Evolutionary conservation across 2,888 invertebrate species (phyloP), one percentile per base, ranked within the genome.

Genomic region (Glyphotaelius pellucidus): DNA sequence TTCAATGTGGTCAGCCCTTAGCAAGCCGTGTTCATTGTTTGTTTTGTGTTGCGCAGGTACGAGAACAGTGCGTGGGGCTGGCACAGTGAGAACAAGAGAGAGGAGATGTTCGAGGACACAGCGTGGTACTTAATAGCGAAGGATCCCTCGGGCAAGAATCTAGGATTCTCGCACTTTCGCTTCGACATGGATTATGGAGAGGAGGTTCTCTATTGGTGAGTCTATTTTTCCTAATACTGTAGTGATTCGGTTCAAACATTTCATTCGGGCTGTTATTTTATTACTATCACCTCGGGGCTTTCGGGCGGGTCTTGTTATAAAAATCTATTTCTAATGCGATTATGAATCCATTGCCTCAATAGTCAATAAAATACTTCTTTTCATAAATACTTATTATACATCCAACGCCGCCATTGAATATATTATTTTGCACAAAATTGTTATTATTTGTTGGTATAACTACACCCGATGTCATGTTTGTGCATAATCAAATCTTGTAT

Each of bases 51-150:
- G 67, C n/a, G n/a, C 35, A 97, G 97, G 93, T 97, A 97, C 95
- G 97, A 97, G 94, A 96, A 96, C n/a, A 98, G 98, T 94, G 97
- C 97, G 0, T 98, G 98, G 97, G 98, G 98, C 47, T 98, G 98
- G 98, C 97, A 97, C 94, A 97, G 97, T 92, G 96, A 96, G n/a
- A 96, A 97, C 89, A 98, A 98, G 95, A 95, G 95, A 31, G 97
- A 97, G 93, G 98, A 98, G 95, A 96, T 98, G 96, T 96, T 96
- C 38, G 97, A 98, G 94, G 97, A 97, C 91, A 95, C 96, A 80
- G 98, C 98, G 5, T 97, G 97, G 97, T 98, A 97, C 95, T 95
- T 98, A 67, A 96, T 98, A 92, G 98, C 97, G 9, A 96, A 95
- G 94, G 95, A 96, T 92, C 95, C 95, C 67, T 95, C 95, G 88